A percentile compares a stretch with the other conserved stretches of the same genome.
These are phyloP conservation scores for Chromobotia macracanthus DNA, from an alignment of 2,797 vertebrate species.

Conservation along the genomic window DNA sequence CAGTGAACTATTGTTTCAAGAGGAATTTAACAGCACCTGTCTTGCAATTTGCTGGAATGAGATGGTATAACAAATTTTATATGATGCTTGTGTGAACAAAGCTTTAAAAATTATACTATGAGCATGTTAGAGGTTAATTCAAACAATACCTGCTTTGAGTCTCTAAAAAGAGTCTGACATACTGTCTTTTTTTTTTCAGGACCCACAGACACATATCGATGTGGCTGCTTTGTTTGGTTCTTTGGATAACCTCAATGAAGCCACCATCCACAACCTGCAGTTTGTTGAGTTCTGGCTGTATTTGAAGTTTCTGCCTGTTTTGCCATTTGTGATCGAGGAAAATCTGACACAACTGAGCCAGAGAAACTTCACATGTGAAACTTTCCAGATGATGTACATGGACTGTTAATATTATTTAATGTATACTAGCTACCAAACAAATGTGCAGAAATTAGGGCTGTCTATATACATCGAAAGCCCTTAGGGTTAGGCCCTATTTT, in stretches of 20 bases:
- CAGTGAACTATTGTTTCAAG: no score
- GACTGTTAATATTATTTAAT: conserved; percentile 2
- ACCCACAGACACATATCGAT: neutral
- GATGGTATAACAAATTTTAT: no score
- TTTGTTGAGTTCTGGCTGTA: conserved; percentile 40
- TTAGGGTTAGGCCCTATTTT: no score
- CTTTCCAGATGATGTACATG: conserved; percentile 35
- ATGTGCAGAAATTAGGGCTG: neutral
- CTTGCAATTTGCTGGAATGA: no score
- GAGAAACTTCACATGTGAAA: conserved; percentile 27
- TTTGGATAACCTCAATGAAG: neutral
- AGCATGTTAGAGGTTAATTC: neutral
- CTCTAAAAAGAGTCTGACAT: neutral
- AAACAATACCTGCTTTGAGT: neutral
- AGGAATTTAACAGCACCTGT: no score
- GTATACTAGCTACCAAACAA: neutral
- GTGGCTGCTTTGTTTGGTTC: neutral
- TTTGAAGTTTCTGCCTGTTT: conserved; percentile 33
- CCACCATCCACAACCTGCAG: neutral
- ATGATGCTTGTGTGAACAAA: neutral
- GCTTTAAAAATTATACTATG: neutral
- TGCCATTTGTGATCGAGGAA: conserved; percentile 1
- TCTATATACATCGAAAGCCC: no score
- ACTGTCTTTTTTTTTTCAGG: neutral
- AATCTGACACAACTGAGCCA: conserved; percentile 24